Evolutionary conservation across 2,797 vertebrate genomes (phyloP), one percentile per base, ranked within the genome.

Genomic region (Carcharodon carcharias): DNA sequence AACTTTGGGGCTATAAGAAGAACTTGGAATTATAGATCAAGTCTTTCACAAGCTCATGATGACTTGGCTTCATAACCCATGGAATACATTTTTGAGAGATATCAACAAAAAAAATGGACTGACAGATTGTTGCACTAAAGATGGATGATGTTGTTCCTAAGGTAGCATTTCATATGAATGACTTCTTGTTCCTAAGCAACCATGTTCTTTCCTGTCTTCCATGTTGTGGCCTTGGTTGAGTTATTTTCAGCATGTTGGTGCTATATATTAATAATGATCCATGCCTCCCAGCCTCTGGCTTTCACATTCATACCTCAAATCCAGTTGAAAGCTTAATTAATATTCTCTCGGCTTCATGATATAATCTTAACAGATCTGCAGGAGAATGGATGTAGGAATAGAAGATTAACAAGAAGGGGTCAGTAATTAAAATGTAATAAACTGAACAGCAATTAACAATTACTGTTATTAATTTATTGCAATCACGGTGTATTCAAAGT

Each of bases 361-460:
- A 54, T 54, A 71, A 71, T 67, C 93, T 95, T 45, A 54, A 31
- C 40, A 45, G 40, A 54, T 95, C 65, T 0, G 1, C 45, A 71
- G 40, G 12, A 45, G 65, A 71, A 71, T 54, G 1, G 28, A 54
- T 71, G 93, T 95, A 50, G 67, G 67, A 95, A 95, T 71, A 54
- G n/a, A 71, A 50, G 67, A 95, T 95, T 95, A 95, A 95, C 65
- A 95, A 95, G 93, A 31, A 28, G 93, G 71, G 93, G 65, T 95
- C 93, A 73, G 65, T 95, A 54, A 95, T 95, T 95, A 95, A 95
- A 95, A 73, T 71, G 45, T 71, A 95, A 50, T 95, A 50, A 95
- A 54, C 12, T 11, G 67, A 67, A 35, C 26, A 50, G 93, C 93
- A 95, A 73, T 95, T 95, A 71, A 95, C 67, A 69, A 71, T 71